phyloP scores from a whole-genome alignment of 2,113 vertebrate genomes.

The Nothoprocta perdicaria region DNA sequence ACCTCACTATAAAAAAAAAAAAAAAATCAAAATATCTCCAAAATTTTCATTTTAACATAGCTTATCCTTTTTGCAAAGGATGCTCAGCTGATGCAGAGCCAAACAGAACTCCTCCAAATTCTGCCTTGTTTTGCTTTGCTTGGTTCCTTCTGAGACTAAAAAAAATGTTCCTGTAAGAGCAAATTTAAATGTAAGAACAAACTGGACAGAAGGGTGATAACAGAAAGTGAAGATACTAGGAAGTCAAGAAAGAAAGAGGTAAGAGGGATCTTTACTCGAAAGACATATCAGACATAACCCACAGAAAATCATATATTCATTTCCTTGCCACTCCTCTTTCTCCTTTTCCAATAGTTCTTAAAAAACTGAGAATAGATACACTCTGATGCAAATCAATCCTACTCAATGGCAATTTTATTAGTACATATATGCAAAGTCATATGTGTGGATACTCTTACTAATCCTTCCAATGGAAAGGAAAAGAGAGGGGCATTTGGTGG shows the following conservation, averaged over 20 bases:
- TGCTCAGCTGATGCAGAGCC: neutral
- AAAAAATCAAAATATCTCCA: neutral
- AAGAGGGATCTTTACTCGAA: neutral
- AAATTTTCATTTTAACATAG: neutral
- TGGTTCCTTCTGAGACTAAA: neutral
- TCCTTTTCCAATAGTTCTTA: neutral
- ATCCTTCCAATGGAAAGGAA: neutral
- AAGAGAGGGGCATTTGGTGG: neutral
- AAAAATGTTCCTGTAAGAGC: neutral
- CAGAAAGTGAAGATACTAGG: neutral
- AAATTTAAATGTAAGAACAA: neutral
- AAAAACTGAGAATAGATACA: neutral
- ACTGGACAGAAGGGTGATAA: neutral
- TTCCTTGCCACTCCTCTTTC: neutral
- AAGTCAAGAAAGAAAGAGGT: neutral
- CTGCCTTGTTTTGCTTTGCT: neutral
- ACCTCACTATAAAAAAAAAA: neutral
- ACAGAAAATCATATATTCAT: neutral
- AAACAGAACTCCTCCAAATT: neutral
- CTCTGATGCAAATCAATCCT: neutral
- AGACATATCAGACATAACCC: neutral
- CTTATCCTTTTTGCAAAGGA: neutral
- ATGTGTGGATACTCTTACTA: neutral
- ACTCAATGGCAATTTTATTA: neutral
- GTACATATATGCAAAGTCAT: neutral